Conservation (phyloP, 2,797 vertebrate species). For the Pseudochirops cupreus region DNA sequence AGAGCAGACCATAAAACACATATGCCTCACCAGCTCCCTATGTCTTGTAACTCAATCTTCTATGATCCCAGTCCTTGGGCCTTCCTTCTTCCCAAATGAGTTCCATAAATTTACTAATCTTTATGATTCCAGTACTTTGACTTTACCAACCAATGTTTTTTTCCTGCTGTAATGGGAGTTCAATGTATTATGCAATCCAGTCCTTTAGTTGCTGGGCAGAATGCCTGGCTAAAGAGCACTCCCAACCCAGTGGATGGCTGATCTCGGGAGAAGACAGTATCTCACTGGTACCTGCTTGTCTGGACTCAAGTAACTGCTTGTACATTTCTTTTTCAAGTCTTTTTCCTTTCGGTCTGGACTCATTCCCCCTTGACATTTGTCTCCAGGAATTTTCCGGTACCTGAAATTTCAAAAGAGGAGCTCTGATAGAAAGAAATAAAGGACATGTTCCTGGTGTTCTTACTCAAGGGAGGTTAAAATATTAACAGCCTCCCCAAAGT, state of each 20-base stretch:
- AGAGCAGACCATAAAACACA: background rate
- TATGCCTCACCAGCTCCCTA: background rate
- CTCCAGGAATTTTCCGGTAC: conserved; percentile 97
- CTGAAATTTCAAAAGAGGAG: conserved; percentile 81
- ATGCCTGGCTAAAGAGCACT: background rate
- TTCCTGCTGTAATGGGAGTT: background rate
- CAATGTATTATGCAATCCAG: background rate
- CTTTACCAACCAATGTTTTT: conserved; percentile 4
- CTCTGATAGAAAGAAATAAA: conserved; percentile 33
- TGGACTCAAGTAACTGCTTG: conserved; percentile 89
- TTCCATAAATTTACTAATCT: conserved; percentile 48
- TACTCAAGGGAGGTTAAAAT: conserved; percentile 42
- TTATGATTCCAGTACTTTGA: conserved; percentile 30
- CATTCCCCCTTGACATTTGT: conserved; percentile 92
- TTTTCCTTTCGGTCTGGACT: conserved; percentile 88
- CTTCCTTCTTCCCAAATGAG: conserved; percentile 48
- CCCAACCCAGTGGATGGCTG: background rate
- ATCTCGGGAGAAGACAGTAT: conserved; percentile 27
- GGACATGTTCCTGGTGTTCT: background rate
- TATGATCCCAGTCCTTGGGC: background rate
- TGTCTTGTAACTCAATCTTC: background rate
- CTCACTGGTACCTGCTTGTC: conserved; percentile 73
- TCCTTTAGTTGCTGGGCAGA: background rate
- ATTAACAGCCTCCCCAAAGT: conserved; percentile 24
- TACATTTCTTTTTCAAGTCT: conserved; percentile 93